Percentiles rank a stretch among this genome's conserved stretches.
phyloP scores from a whole-genome alignment of 2,888 invertebrate genomes.

The Stenurella melanura region DNA sequence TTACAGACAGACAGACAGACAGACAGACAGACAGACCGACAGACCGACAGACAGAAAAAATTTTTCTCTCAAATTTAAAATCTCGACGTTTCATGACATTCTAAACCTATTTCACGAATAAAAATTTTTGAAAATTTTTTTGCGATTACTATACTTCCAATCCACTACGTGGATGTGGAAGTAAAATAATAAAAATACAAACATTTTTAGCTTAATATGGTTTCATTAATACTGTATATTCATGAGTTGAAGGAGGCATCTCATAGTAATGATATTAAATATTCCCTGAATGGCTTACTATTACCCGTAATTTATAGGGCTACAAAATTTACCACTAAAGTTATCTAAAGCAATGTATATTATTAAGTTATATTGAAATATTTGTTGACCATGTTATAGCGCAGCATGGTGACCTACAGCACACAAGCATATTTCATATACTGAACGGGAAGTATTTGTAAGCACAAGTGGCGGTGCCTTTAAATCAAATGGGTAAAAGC shows the following conservation, averaged over 20 bases:
- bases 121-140: too few species aligned
- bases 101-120: too few species aligned
- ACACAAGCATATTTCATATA: not conserved
- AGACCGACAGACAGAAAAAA: too few species aligned
- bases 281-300: not conserved
- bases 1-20: too few species aligned
- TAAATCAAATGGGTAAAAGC: slow-evolving; percentile 5
- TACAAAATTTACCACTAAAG: not conserved
- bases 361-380: not conserved
- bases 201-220: too few species aligned
- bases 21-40: too few species aligned
- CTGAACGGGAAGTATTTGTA: slow-evolving; percentile 11
- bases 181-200: too few species aligned
- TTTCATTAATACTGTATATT: not conserved
- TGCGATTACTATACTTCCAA: too few species aligned
- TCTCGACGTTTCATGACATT: too few species aligned
- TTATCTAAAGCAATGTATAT: not conserved
- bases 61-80: too few species aligned
- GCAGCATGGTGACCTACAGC: not conserved
- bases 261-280: not conserved
- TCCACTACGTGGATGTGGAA: too few species aligned
- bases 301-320: not conserved
- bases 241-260: not conserved
- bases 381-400: not conserved
- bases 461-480: not conserved